These are phyloP conservation scores for Maniola hyperantus DNA, from an alignment of 2,888 invertebrate genomes.

Conservation along the genomic window DNA sequence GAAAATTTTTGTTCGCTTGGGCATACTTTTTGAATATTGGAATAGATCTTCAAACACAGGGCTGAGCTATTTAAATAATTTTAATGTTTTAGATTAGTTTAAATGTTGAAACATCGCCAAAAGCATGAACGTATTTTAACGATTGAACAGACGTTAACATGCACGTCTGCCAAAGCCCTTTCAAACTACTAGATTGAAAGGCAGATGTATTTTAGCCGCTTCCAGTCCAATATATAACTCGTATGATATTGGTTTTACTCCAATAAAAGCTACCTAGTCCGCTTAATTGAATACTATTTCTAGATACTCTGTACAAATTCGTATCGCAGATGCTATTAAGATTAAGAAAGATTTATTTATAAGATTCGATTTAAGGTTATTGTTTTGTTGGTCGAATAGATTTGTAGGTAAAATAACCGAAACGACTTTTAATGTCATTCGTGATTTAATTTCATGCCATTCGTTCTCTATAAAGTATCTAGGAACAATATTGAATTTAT, in stretches of 20 bases:
- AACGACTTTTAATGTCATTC: slow-evolving; percentile 4
- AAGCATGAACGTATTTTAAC: slow-evolving; percentile 2
- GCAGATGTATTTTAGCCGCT: not conserved
- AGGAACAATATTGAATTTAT: not conserved
- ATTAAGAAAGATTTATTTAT: slow-evolving; percentile 63
- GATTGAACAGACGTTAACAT: not conserved
- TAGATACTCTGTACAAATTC: slow-evolving; percentile 59
- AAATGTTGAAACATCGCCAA: slow-evolving; percentile 9
- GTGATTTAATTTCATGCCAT: slow-evolving; percentile 9
- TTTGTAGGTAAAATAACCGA: slow-evolving; percentile 2
- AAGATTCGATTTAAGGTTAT: slow-evolving; percentile 34
- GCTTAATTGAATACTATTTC: slow-evolving; percentile 65
- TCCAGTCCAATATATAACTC: not conserved
- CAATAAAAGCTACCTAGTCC: slow-evolving; percentile 56
- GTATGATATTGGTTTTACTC: slow-evolving; percentile 36
- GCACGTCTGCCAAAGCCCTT: slow-evolving; percentile 2
- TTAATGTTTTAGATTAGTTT: not conserved
- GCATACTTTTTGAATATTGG: not conserved
- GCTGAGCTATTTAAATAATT: not conserved
- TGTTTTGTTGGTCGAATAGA: slow-evolving; percentile 22
- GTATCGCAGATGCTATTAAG: slow-evolving; percentile 70
- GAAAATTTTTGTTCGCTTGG: no score
- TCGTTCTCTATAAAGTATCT: slow-evolving; percentile 3
- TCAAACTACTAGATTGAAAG: not conserved
- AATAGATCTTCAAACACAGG: not conserved